Conservation (phyloP, 2,797 vertebrate genomes). For the Cossypha heuglini region DNA sequence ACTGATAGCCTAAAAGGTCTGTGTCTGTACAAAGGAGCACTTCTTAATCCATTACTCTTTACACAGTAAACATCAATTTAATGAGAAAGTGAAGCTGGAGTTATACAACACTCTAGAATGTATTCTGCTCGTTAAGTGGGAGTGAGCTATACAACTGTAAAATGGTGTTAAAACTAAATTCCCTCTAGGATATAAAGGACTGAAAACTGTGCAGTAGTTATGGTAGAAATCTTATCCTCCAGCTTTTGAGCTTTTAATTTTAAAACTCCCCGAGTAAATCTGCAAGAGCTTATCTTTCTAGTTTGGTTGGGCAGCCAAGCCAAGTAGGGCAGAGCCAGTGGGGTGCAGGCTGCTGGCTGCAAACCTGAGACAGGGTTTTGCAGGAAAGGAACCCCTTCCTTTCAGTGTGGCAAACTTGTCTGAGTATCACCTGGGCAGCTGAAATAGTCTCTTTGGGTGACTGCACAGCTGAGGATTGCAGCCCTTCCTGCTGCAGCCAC, state of each 20-base stretch:
- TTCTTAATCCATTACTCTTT: not conserved
- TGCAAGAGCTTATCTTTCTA: not conserved
- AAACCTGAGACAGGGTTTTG: not conserved
- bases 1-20: not conserved
- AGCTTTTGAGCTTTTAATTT: not conserved
- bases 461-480: not conserved
- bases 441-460: not conserved
- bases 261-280: not conserved
- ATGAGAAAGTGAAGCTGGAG: not conserved
- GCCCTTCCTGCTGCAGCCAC: not conserved
- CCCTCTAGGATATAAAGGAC: not conserved
- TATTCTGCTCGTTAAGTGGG: not conserved
- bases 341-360: not conserved
- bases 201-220: not conserved
- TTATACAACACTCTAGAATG: not conserved
- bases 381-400: not conserved
- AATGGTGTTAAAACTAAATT: not conserved
- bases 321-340: not conserved
- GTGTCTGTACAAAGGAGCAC: not conserved
- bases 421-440: not conserved
- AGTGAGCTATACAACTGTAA: not conserved
- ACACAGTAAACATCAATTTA: not conserved
- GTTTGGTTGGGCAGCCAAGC: not conserved
- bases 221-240: not conserved
- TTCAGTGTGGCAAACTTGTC: not conserved